Percentiles rank a stretch among this genome's conserved stretches.
Conservation (phyloP, 2,888 invertebrate genomes). For the Gnatocerus cornutus region DNA sequence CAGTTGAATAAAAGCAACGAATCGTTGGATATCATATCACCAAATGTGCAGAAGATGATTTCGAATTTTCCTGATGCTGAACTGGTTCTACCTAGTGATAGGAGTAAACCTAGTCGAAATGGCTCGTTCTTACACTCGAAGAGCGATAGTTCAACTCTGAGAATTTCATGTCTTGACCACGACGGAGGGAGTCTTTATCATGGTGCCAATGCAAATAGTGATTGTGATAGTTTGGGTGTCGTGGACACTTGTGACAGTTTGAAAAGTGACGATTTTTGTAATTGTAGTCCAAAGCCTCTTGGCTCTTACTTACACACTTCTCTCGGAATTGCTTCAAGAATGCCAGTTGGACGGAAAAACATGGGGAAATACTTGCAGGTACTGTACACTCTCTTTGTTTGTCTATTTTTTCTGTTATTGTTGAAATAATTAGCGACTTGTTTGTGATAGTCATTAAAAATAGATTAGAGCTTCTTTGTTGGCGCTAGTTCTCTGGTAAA, state of each 20-base stretch:
- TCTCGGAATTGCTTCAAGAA: slow-evolving; percentile 69
- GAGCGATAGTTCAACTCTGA: slow-evolving; percentile 48
- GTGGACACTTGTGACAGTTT: slow-evolving; percentile 54
- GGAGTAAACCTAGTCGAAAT: slow-evolving; percentile 58
- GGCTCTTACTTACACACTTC: slow-evolving; percentile 68
- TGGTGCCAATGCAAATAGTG: slow-evolving; percentile 30
- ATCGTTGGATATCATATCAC: slow-evolving; percentile 69
- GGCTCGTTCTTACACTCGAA: slow-evolving; percentile 59
- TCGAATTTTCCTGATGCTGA: slow-evolving; percentile 72
- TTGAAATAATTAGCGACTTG: slow-evolving; percentile 15
- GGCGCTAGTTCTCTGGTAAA: slow-evolving; percentile 12
- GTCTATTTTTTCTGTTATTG: not conserved
- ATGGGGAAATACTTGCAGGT: slow-evolving; percentile 69
- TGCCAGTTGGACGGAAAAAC: slow-evolving; percentile 68
- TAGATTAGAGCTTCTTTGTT: slow-evolving; percentile 14
- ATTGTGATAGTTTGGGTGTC: slow-evolving; percentile 46
- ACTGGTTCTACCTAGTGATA: slow-evolving; percentile 65
- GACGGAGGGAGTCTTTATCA: slow-evolving; percentile 48
- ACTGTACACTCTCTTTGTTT: slow-evolving; percentile 32
- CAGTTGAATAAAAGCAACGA: slow-evolving; percentile 64
- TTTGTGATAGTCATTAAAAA: slow-evolving; percentile 25
- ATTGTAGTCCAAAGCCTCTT: slow-evolving; percentile 63
- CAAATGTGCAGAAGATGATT: slow-evolving; percentile 75
- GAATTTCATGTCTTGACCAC: slow-evolving; percentile 26
- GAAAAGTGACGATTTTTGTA: slow-evolving; percentile 56